Evolutionary conservation across 2,113 vertebrate species (phyloP).

Genomic region (Tricholaema leucomelas): DNA sequence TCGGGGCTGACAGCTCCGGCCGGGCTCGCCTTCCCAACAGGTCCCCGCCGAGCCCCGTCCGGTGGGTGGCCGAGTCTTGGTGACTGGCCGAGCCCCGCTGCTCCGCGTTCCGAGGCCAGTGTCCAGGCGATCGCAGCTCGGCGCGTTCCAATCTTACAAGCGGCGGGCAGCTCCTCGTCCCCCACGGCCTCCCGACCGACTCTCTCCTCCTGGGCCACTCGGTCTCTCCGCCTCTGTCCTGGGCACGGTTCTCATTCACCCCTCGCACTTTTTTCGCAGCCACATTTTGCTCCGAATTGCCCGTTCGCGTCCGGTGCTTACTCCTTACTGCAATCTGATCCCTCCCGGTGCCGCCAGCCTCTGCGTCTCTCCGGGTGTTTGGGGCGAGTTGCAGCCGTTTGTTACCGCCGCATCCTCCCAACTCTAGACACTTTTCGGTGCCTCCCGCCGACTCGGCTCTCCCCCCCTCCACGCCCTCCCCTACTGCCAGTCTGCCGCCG

Average conservation of each 20-base stretch:
- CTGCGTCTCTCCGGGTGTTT: not conserved
- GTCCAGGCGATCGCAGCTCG: not conserved
- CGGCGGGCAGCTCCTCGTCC: not conserved
- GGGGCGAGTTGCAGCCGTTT: not conserved
- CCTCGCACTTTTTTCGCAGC: not conserved
- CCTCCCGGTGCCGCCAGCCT: not conserved
- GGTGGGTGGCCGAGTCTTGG: too few species aligned
- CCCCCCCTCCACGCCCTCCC: not conserved
- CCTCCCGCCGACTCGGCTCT: not conserved
- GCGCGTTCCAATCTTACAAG: not conserved
- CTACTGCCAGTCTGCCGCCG: not conserved
- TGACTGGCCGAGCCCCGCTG: not conserved
- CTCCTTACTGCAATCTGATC: not conserved
- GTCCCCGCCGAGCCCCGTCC: not conserved
- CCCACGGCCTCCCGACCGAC: not conserved
- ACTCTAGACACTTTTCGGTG: constrained; percentile 10
- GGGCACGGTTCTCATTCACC: not conserved
- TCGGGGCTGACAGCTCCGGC: not conserved
- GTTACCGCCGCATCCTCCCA: not conserved
- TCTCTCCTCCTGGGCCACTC: not conserved
- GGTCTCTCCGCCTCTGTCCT: not conserved
- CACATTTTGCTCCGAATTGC: not conserved
- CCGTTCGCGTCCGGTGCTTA: not conserved
- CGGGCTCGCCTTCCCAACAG: not conserved
- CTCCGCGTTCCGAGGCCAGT: not conserved